A percentile compares a stretch with the other conserved stretches of the same genome.
Evolutionary conservation across 2,888 invertebrate genomes (phyloP).

Genomic region (Thereva nobilitata): DNA sequence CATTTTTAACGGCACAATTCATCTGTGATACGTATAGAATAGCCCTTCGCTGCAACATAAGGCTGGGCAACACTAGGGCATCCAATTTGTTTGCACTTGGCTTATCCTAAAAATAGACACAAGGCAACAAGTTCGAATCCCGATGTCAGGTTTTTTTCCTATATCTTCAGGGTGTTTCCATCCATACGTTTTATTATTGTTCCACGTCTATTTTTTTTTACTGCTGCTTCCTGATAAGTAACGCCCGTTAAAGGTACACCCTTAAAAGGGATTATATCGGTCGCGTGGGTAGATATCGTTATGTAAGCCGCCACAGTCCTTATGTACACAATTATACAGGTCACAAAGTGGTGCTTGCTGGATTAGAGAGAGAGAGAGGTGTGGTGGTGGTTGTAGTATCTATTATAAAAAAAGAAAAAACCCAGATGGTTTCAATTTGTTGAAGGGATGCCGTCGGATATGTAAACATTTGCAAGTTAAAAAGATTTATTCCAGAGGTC

Average conservation of each 20-base stretch:
- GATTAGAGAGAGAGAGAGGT: constrained; percentile 3
- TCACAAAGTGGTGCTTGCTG: not conserved
- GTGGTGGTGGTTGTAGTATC: constrained; percentile 2
- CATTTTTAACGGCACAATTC: too few relatives aligned
- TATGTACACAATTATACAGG: too few relatives aligned
- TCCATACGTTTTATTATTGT: too few relatives aligned
- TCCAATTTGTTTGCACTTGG: constrained; percentile 26
- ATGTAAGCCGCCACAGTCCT: too few relatives aligned
- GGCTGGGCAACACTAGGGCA: not conserved
- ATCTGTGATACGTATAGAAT: too few relatives aligned
- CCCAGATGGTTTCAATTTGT: constrained; percentile 26
- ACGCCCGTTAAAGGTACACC: not conserved
- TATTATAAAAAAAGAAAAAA: constrained; percentile 2
- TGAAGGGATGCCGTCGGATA: constrained; percentile 12
- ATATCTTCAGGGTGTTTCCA: too few relatives aligned
- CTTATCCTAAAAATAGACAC: constrained; percentile 17
- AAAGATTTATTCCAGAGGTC: not conserved
- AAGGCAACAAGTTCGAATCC: too few relatives aligned
- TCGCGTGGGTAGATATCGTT: constrained; percentile 26
- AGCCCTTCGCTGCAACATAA: not conserved
- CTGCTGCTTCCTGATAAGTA: too few relatives aligned
- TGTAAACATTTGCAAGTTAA: not conserved
- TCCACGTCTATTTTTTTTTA: too few relatives aligned
- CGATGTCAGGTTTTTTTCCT: too few relatives aligned
- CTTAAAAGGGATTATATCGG: constrained; percentile 32